Evolutionary conservation across 2,888 invertebrate species (phyloP).

Genomic region (Drosophila affinis): DNA sequence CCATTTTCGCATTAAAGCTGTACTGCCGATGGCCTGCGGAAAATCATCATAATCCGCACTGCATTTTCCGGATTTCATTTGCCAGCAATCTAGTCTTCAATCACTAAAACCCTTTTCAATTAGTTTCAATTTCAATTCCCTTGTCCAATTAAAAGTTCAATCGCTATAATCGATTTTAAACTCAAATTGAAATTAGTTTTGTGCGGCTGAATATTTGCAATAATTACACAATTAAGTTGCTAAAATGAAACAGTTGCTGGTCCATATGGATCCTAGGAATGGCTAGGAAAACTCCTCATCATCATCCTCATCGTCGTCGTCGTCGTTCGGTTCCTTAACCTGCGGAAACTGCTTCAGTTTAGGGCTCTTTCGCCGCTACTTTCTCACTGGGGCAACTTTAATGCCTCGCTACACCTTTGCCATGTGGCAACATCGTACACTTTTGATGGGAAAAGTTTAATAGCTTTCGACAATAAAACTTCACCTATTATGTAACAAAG

Average conservation of each 20-base stretch:
- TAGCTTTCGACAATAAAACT: constrained; percentile 81
- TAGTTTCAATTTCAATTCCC: neutral
- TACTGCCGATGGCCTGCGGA: neutral
- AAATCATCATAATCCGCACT: neutral
- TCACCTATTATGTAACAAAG: constrained; percentile 78
- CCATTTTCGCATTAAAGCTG: neutral
- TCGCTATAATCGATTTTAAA: neutral
- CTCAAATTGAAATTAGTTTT: neutral
- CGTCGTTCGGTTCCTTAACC: constrained; percentile 6
- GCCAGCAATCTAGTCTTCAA: neutral
- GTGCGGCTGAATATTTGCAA: neutral
- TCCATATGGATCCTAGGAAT: neutral
- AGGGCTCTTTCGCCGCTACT: constrained; percentile 13
- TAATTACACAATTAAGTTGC: neutral
- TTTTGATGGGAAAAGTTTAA: constrained; percentile 81
- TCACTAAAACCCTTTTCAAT: neutral
- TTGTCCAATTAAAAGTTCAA: neutral
- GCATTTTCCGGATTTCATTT: neutral
- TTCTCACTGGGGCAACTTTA: constrained; percentile 57
- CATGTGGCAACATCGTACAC: constrained; percentile 66
- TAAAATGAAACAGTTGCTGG: constrained; percentile 6
- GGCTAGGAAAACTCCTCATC: neutral
- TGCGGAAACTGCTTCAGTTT: constrained; percentile 16
- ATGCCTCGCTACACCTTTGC: constrained; percentile 67
- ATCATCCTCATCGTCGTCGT: constrained; percentile 22